A percentile compares a stretch with the other conserved stretches of the same genome.
Conservation (phyloP, 2,888 invertebrate species). For the Drosophila nigricruria region DNA sequence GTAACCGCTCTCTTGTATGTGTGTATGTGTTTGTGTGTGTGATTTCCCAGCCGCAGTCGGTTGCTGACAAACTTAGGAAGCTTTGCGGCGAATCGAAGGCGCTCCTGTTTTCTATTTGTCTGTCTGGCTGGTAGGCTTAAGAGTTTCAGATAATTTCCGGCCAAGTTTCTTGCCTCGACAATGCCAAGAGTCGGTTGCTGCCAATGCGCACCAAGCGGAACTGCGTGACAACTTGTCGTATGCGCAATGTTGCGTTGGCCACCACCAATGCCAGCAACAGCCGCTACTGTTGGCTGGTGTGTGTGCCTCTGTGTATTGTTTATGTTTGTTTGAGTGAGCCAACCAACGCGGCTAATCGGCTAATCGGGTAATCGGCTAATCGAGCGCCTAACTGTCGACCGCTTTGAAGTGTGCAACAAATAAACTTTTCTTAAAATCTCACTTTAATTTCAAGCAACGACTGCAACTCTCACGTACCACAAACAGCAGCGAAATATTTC, state of each 20-base stretch:
- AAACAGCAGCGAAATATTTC: constrained; percentile 63
- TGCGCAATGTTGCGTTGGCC: constrained; percentile 65
- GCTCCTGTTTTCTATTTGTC: constrained; percentile 22
- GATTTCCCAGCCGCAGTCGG: constrained; percentile 24
- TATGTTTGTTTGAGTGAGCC: constrained; percentile 22
- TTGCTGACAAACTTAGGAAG: constrained; percentile 72
- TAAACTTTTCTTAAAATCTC: constrained; percentile 31
- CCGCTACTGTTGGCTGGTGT: constrained; percentile 36
- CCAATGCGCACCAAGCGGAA: constrained; percentile 69
- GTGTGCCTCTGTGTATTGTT: constrained; percentile 28
- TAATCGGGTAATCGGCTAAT: constrained; percentile 38
- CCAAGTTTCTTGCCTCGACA: constrained; percentile 70
- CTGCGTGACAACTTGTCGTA: constrained; percentile 67
- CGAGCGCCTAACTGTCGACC: constrained; percentile 52
- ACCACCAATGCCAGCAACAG: constrained; percentile 75
- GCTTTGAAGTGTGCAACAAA: constrained; percentile 49
- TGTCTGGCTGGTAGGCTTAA: constrained; percentile 33
- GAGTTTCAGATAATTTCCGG: constrained; percentile 71
- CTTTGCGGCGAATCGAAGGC: constrained; percentile 76
- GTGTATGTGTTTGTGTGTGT: constrained; percentile 26
- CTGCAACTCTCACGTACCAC: constrained; percentile 69
- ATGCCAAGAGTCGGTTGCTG: constrained; percentile 58
- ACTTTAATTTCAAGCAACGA: constrained; percentile 37
- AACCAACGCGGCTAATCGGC: no score
- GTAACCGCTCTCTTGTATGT: constrained; percentile 35